These are phyloP conservation scores for Danio tinwini DNA, from an alignment of 2,797 vertebrate genomes.

Conservation along the genomic window DNA sequence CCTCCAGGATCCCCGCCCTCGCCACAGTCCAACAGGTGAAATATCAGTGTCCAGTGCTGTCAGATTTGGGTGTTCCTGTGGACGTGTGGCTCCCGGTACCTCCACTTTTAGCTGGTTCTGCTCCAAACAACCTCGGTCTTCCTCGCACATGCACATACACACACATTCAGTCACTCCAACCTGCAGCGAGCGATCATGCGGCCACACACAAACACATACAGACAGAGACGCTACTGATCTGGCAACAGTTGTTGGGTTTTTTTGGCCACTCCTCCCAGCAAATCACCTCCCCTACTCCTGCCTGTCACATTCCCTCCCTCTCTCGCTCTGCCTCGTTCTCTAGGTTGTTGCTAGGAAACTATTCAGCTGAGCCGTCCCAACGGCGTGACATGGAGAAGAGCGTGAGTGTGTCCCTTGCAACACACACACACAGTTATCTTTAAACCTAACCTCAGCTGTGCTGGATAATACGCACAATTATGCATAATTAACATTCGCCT, in stretches of 20 bases:
- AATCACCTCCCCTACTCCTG: conserved; percentile 43
- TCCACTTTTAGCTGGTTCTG: not conserved
- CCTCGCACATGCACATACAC: conserved; percentile 24
- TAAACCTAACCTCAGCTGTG: conserved; percentile 29
- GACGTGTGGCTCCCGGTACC: not conserved
- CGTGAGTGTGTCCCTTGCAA: conserved; percentile 50
- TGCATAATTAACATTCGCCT: conserved; percentile 25
- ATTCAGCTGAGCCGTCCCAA: conserved; percentile 61
- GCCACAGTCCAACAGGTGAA: conserved; percentile 49
- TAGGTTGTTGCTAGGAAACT: conserved; percentile 74
- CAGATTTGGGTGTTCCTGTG: conserved; percentile 6
- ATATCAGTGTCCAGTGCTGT: conserved; percentile 13
- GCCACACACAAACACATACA: conserved; percentile 33
- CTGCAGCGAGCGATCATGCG: conserved; percentile 26
- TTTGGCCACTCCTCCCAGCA: conserved; percentile 67
- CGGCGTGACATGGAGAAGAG: conserved; percentile 51
- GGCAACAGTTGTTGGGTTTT: conserved; percentile 65
- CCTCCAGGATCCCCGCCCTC: conserved; percentile 48
- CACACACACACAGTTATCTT: conserved; percentile 44
- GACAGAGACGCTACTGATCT: conserved; percentile 50
- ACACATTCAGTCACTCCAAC: conserved; percentile 16
- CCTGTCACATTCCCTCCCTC: conserved; percentile 37
- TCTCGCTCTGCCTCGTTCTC: conserved; percentile 36
- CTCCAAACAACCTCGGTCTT: not conserved
- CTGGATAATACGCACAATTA: conserved; percentile 28